Evolutionary conservation across 2,888 invertebrate species (phyloP).

Genomic region (Alloplasta piceator): DNA sequence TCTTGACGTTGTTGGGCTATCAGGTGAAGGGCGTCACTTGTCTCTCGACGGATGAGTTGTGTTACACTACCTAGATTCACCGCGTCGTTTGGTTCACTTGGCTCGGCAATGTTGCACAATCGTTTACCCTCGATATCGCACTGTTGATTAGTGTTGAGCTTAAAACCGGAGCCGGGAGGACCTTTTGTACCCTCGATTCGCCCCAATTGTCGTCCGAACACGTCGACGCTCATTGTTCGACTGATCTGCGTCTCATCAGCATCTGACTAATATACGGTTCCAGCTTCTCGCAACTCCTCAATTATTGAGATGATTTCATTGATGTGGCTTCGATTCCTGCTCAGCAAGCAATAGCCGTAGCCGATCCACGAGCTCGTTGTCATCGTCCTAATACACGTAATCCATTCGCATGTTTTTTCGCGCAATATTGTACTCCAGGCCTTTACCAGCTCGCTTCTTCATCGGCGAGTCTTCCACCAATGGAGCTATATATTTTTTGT

Average conservation of each 20-base stretch:
- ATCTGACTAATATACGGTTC: conserved; percentile 1
- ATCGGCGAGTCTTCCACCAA: too few relatives aligned
- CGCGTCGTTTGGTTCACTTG: conserved; percentile 27
- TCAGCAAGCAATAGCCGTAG: conserved; percentile 44
- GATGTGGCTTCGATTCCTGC: conserved; percentile 47
- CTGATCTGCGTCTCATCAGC: background rate
- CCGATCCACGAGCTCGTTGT: conserved; percentile 44
- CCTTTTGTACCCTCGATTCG: conserved; percentile 37
- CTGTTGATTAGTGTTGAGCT: conserved; percentile 40
- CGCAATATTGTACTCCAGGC: too few relatives aligned
- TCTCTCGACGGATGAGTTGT: conserved; percentile 8
- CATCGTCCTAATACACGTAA: too few relatives aligned
- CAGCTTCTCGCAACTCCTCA: too few relatives aligned
- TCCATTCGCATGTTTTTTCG: too few relatives aligned
- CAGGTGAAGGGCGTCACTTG: background rate
- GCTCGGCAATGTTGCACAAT: conserved; percentile 49
- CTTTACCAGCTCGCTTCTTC: too few relatives aligned
- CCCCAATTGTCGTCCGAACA: conserved; percentile 44
- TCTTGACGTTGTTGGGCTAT: conserved; percentile 18
- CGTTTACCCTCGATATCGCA: conserved; percentile 48
- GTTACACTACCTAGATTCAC: conserved; percentile 32
- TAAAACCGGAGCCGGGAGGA: conserved; percentile 44
- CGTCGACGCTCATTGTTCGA: conserved; percentile 42
- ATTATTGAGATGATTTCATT: conserved; percentile 18
- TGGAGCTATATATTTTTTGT: too few relatives aligned